Conservation (phyloP, 2,113 vertebrate species). For the Pampusana beccarii region DNA sequence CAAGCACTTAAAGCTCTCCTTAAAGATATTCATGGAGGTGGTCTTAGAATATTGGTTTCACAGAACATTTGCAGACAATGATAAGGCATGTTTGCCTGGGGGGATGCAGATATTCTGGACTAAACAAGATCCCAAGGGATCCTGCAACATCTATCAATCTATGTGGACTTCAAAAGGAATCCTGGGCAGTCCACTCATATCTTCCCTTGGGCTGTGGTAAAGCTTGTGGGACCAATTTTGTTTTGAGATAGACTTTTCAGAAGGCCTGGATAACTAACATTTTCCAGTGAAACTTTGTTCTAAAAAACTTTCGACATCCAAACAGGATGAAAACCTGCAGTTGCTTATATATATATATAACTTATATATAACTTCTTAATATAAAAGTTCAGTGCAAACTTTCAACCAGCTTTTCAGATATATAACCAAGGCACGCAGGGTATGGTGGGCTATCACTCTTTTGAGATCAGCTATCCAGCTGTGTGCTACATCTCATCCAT, state of each 20-base stretch:
- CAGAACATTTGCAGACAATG: background rate
- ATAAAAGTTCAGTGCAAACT: background rate
- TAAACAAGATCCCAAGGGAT: background rate
- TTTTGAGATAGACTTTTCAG: background rate
- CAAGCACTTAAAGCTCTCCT: background rate
- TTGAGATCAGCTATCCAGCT: constrained; percentile 30
- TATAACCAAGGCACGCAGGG: background rate
- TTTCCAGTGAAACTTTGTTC: background rate
- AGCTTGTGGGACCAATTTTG: background rate
- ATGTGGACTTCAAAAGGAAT: background rate
- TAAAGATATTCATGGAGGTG: background rate
- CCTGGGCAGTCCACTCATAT: background rate
- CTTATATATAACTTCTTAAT: background rate
- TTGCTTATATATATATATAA: background rate
- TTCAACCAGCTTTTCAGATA: background rate
- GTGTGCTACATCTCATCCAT: constrained; percentile 8
- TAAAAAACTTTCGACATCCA: background rate
- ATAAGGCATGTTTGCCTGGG: background rate
- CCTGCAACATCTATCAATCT: background rate
- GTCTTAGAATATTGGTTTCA: background rate
- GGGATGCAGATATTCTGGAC: background rate
- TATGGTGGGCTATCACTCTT: background rate
- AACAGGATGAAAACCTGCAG: background rate
- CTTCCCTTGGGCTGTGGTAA: background rate
- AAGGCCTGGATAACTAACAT: background rate